Conservation (phyloP, 2,797 vertebrate genomes). For the Onychomys leucogaster region DNA sequence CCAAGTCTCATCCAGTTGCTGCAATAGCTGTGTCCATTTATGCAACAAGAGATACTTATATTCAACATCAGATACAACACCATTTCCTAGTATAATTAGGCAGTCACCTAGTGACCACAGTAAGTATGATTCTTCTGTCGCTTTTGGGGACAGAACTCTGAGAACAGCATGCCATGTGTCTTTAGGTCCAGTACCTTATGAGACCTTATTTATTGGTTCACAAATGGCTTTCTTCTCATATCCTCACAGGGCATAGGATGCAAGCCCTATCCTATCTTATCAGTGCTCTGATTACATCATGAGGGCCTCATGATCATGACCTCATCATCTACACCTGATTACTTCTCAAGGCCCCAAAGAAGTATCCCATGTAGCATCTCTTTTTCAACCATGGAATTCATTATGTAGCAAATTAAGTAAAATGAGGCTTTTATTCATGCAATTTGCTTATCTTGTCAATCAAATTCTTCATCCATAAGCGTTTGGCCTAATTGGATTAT, state of each 20-base stretch:
- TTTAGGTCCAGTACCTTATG: not conserved
- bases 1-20: not conserved
- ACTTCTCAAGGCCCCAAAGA: not conserved
- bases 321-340: not conserved
- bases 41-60: not conserved
- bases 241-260: not conserved
- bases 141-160: not conserved
- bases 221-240: not conserved
- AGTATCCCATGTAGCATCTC: not conserved
- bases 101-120: not conserved
- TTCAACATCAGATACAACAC: not conserved
- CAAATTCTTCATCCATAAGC: not conserved
- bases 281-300: not conserved
- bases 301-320: not conserved
- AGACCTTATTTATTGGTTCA: not conserved
- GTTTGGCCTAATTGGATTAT: not conserved
- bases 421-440: not conserved
- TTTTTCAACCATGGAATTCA: constrained; percentile 2
- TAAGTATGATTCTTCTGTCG: not conserved
- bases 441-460: constrained; percentile 34
- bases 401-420: constrained; percentile 29
- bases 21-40: not conserved
- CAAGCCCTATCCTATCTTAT: not conserved
- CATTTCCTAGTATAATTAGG: not conserved
- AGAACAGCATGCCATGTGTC: not conserved